Evolutionary conservation across 1,140 invertebrate species (phyloP).

Genomic region (Choristoneura fumiferana): DNA sequence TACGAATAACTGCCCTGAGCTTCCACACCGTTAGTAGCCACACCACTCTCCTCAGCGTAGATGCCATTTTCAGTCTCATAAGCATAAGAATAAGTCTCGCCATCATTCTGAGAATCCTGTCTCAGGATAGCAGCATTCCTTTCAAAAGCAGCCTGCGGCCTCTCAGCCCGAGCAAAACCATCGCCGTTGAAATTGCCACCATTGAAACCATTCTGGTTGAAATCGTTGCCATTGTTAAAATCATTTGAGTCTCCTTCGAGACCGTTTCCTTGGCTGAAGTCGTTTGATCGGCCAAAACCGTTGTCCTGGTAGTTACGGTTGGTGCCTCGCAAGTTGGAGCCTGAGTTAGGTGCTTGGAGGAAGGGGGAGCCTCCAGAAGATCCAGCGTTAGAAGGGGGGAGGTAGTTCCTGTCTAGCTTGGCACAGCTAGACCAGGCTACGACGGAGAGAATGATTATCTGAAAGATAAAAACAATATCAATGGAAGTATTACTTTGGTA

Average conservation of each 20-base stretch:
- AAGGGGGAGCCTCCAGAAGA: constrained; percentile 69
- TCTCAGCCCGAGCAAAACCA: constrained; percentile 34
- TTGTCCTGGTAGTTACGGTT: constrained; percentile 20
- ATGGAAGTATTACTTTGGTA: constrained; percentile 5
- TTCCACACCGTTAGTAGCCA: constrained; percentile 60
- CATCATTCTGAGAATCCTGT: constrained; percentile 51
- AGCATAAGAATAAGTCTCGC: constrained; percentile 58
- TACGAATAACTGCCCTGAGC: constrained; percentile 61
- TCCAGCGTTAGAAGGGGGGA: constrained; percentile 79
- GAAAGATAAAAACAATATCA: constrained; percentile 33
- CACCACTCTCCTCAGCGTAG: constrained; percentile 56
- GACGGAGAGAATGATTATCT: constrained; percentile 53
- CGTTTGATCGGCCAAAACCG: constrained; percentile 11
- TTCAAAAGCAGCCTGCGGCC: constrained; percentile 55
- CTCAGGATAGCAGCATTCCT: constrained; percentile 62
- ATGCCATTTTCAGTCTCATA: constrained; percentile 70
- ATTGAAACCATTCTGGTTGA: constrained; percentile 6
- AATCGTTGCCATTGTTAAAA: not conserved
- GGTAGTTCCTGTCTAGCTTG: constrained; percentile 80
- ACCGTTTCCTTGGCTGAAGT: constrained; percentile 3
- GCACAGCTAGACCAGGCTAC: constrained; percentile 43
- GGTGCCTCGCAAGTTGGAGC: constrained; percentile 1
- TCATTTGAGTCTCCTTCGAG: not conserved
- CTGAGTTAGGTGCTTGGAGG: constrained; percentile 53
- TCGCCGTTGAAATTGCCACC: constrained; percentile 9